These are phyloP conservation scores for Serripes groenlandicus DNA, from an alignment of 2,888 invertebrate species.

Conservation along the genomic window DNA sequence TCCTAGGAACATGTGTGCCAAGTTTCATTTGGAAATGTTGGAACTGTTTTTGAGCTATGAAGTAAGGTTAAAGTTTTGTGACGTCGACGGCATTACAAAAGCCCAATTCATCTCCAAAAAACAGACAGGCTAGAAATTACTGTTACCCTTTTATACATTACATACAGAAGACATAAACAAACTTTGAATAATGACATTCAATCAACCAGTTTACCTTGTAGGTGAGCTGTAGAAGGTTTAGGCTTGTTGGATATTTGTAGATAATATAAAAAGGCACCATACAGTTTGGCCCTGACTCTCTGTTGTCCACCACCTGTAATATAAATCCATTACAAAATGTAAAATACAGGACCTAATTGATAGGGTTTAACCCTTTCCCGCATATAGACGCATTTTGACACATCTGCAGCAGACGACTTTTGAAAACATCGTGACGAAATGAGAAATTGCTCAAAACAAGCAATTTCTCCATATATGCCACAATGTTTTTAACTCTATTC, in stretches of 20 bases:
- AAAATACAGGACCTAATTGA: not conserved
- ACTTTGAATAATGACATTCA: too few relatives aligned
- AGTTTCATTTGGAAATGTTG: too few relatives aligned
- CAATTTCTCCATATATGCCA: not conserved
- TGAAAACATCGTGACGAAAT: not conserved
- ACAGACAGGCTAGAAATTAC: too few relatives aligned
- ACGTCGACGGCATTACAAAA: too few relatives aligned
- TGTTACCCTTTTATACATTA: too few relatives aligned
- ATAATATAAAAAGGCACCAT: slow-evolving; percentile 93
- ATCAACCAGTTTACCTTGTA: slow-evolving; percentile 51
- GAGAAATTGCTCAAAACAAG: not conserved
- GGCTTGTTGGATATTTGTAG: slow-evolving; percentile 89
- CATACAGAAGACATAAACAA: too few relatives aligned
- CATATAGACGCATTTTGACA: not conserved
- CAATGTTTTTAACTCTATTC: not conserved
- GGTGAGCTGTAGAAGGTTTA: slow-evolving; percentile 34
- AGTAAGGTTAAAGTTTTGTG: too few relatives aligned
- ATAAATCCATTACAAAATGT: not conserved
- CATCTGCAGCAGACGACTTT: not conserved
- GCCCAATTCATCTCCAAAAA: too few relatives aligned
- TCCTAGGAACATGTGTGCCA: too few relatives aligned
- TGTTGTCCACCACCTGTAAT: slow-evolving; percentile 91
- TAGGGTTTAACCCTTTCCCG: not conserved
- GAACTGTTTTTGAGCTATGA: too few relatives aligned
- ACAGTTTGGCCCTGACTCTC: slow-evolving; percentile 94